Evolutionary conservation across 2,113 vertebrate species (phyloP).

Genomic region (Trematomus loennbergii): DNA sequence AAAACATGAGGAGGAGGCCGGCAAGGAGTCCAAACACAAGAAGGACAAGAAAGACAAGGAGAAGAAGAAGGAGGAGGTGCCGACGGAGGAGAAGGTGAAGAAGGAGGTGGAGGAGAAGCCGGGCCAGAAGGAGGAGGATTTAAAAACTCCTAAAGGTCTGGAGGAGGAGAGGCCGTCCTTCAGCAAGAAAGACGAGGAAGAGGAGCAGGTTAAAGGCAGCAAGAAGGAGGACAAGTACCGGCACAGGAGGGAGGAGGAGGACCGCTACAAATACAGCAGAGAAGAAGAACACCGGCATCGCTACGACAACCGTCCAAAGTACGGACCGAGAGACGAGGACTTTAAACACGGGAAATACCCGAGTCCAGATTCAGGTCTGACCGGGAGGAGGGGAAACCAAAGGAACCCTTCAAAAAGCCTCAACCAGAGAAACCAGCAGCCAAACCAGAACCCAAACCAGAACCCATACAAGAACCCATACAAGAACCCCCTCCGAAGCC

Average conservation of each 20-base stretch:
- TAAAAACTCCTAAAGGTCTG: conserved; percentile 22
- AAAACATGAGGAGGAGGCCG: conserved; percentile 85
- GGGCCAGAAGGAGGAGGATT: conserved; percentile 47
- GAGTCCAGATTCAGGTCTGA: conserved; percentile 59
- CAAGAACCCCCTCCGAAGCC: conserved; percentile 76
- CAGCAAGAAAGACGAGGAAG: conserved; percentile 60
- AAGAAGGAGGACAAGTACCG: conserved; percentile 68
- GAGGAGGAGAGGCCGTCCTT: conserved; percentile 38
- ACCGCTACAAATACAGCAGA: conserved; percentile 46
- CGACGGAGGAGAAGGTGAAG: conserved; percentile 49
- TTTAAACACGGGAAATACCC: conserved; percentile 50
- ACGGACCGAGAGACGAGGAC: conserved; percentile 35
- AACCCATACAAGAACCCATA: too few relatives aligned
- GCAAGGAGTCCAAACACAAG: conserved; percentile 64
- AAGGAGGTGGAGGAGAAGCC: conserved; percentile 57
- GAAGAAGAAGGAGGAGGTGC: conserved; percentile 39
- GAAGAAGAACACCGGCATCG: conserved; percentile 63
- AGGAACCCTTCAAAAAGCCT: conserved; percentile 53
- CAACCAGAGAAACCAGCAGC: conserved; percentile 64
- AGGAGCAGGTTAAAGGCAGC: conserved; percentile 51
- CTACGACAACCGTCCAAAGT: conserved; percentile 24
- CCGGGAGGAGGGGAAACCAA: conserved; percentile 74
- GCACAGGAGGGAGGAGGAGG: conserved; percentile 52
- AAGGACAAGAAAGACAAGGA: conserved; percentile 71
- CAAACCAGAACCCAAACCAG: conserved; percentile 50